Evolutionary conservation across 1,140 invertebrate species (phyloP).

Genomic region (Apolygus lucorum): DNA sequence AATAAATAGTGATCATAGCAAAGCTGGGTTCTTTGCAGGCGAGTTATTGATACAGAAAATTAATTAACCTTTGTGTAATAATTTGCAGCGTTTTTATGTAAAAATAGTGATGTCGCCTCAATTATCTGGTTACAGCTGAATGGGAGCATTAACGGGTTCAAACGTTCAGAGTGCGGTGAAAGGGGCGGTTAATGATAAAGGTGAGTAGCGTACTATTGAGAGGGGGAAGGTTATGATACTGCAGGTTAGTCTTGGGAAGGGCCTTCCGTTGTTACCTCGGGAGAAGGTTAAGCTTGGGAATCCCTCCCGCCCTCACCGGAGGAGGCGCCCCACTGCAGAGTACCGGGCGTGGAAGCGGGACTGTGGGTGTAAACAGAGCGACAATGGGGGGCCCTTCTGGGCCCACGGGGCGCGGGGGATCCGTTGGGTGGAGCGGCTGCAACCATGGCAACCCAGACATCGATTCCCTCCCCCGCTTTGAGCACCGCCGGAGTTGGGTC

Average conservation of each 20-base stretch:
- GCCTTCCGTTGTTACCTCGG: background rate
- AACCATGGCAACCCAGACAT: conserved; percentile 20
- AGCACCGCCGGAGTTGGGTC: conserved; percentile 13
- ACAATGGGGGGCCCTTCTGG: conserved; percentile 1
- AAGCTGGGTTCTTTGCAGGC: no score
- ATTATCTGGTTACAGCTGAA: no score
- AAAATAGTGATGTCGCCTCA: no score
- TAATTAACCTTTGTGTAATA: no score
- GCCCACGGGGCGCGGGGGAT: background rate
- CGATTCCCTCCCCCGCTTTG: conserved; percentile 16
- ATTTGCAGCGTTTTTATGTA: no score
- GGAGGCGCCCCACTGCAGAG: no score
- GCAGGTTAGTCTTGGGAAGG: background rate
- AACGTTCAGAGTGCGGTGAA: no score
- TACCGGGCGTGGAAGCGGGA: background rate
- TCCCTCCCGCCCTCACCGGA: background rate
- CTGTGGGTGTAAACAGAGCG: conserved; percentile 16
- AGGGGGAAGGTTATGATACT: background rate
- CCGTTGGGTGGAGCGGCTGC: conserved; percentile 19
- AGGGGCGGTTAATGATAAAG: no score
- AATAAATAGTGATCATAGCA: no score
- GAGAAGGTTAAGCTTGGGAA: background rate
- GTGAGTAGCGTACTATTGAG: no score
- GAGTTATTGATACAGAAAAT: no score
- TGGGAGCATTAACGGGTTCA: no score